phyloP scores from a whole-genome alignment of 2,888 invertebrate species.

The Orthonevra nobilis region DNA sequence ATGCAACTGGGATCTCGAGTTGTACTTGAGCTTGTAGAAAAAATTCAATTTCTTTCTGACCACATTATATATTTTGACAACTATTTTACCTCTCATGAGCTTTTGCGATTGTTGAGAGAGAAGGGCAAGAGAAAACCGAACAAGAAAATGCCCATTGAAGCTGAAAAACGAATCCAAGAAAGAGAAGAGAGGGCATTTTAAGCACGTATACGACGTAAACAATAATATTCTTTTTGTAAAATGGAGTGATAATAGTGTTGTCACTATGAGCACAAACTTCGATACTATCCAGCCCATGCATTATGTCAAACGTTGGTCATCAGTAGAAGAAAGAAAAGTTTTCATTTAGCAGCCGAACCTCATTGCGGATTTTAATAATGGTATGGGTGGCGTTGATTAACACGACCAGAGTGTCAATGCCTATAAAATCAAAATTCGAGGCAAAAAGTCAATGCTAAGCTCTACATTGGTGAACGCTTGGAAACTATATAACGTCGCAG shows the following conservation, averaged over 20 bases:
- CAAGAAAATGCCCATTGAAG: conserved; percentile 6
- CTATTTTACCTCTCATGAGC: too few species aligned
- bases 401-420: too few species aligned
- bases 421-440: too few species aligned
- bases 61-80: too few species aligned
- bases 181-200: not conserved
- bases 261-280: conserved; percentile 16
- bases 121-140: too few species aligned
- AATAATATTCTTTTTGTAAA: conserved; percentile 19
- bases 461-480: too few species aligned
- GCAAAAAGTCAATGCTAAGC: too few species aligned
- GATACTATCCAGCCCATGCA: conserved; percentile 19
- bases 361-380: not conserved
- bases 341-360: not conserved
- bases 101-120: too few species aligned
- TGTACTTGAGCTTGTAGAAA: too few species aligned
- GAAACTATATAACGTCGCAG: too few species aligned
- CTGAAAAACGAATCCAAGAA: conserved; percentile 9
- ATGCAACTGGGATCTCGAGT: too few species aligned
- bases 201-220: not conserved
- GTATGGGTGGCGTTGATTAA: not conserved
- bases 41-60: too few species aligned
- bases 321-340: conserved; percentile 20
- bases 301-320: conserved; percentile 18
- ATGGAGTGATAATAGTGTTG: conserved; percentile 3